Conservation (phyloP, 2,797 vertebrate species). For the Danio aesculapii region DNA sequence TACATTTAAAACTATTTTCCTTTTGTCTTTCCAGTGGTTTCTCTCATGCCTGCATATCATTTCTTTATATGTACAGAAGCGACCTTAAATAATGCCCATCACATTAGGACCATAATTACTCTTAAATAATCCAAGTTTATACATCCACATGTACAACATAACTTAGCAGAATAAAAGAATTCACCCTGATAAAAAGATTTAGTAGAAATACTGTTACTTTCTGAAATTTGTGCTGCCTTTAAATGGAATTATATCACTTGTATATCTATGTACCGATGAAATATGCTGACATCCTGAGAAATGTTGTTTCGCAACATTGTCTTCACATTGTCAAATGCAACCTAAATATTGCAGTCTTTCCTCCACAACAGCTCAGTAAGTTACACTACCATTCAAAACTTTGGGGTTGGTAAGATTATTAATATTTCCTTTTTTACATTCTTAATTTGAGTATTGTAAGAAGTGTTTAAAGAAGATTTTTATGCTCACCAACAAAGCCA, state of each 20-base stretch:
- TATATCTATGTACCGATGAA: neutral
- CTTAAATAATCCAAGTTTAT: slow-evolving; percentile 13
- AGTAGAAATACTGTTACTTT: slow-evolving; percentile 46
- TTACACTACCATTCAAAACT: slow-evolving; percentile 15
- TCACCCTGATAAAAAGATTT: slow-evolving; percentile 29
- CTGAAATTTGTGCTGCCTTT: slow-evolving; percentile 56
- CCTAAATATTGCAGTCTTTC: slow-evolving; percentile 45
- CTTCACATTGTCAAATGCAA: slow-evolving; percentile 30
- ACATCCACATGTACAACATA: slow-evolving; percentile 31
- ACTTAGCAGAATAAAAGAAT: neutral
- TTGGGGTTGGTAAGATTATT: neutral
- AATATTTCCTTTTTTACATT: no score
- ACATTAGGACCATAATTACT: slow-evolving; percentile 6
- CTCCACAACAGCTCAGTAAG: neutral
- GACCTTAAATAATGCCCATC: slow-evolving; percentile 51
- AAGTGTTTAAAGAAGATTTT: no score
- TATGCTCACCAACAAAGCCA: no score
- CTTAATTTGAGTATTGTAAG: no score
- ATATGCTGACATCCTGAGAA: slow-evolving; percentile 54
- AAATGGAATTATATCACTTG: slow-evolving; percentile 4
- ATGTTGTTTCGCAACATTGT: slow-evolving; percentile 12
- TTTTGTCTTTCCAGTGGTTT: slow-evolving; percentile 12
- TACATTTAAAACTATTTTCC: slow-evolving; percentile 21
- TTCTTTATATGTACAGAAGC: slow-evolving; percentile 48
- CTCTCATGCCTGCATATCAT: slow-evolving; percentile 16